These are phyloP conservation scores for Strix occidentalis DNA, from an alignment of 2,797 vertebrate species.

Conservation along the genomic window DNA sequence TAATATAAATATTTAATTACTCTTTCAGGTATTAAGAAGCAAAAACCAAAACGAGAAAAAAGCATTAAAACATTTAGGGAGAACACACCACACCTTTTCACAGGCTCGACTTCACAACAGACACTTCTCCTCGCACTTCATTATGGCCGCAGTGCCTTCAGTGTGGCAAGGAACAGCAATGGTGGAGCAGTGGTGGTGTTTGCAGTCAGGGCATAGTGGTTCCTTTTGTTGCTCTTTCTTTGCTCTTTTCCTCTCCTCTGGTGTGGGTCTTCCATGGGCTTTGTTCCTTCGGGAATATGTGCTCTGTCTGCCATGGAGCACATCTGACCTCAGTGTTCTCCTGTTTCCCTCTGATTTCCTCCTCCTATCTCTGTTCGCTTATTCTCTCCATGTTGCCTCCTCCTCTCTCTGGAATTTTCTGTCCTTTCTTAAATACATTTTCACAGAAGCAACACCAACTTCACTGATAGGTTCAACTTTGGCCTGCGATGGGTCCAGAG, in stretches of 20 bases:
- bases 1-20: background rate
- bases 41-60: background rate
- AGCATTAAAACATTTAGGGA: background rate
- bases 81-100: background rate
- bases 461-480: background rate
- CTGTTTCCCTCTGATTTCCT: background rate
- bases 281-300: background rate
- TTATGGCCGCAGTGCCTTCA: fast-evolving
- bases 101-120: background rate
- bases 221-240: background rate
- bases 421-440: background rate
- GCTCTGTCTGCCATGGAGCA: background rate
- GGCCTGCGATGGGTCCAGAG: background rate
- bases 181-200: fast-evolving
- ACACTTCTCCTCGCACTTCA: background rate
- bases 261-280: fast-evolving
- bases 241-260: background rate
- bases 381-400: background rate
- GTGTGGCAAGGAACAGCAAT: no score
- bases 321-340: background rate
- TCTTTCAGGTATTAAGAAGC: background rate
- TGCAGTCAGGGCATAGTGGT: background rate
- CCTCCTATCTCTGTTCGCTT: background rate
- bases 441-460: background rate
- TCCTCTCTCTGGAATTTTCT: background rate